These are phyloP conservation scores for Oostethus manadensis DNA, from an alignment of 2,113 vertebrate genomes.

Conservation along the genomic window DNA sequence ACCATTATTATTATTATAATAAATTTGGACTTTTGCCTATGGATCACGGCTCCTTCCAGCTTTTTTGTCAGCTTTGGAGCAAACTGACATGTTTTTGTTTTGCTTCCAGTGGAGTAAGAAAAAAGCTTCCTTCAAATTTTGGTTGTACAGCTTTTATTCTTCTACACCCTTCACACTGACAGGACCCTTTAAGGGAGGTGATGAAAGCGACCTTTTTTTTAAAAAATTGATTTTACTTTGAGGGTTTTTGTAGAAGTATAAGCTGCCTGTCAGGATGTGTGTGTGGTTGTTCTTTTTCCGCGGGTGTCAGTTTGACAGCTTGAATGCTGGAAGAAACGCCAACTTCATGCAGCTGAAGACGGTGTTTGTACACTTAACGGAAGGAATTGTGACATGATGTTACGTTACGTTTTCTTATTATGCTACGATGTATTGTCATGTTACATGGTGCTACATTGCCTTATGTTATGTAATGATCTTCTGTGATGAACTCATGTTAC, in stretches of 20 bases:
- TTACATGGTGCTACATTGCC: too few species aligned
- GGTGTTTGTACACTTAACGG: background rate
- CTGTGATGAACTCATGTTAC: too few species aligned
- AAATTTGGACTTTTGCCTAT: too few species aligned
- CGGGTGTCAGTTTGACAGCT: constrained; percentile 27
- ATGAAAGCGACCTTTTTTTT: constrained; percentile 16
- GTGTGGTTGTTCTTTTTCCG: constrained; percentile 2
- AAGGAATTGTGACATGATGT: too few species aligned
- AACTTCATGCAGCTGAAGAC: background rate
- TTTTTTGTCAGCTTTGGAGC: constrained; percentile 29
- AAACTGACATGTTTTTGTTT: constrained; percentile 21
- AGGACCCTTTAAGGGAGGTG: constrained; percentile 15
- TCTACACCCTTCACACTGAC: constrained; percentile 31
- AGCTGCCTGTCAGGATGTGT: constrained; percentile 36
- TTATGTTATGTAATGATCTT: too few species aligned
- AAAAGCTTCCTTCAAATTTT: constrained; percentile 21
- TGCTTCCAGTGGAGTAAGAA: constrained; percentile 6
- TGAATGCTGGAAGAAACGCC: constrained; percentile 22
- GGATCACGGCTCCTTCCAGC: too few species aligned
- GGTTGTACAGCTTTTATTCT: constrained; percentile 13
- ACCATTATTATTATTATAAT: too few species aligned
- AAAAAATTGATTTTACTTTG: constrained; percentile 25
- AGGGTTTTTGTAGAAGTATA: constrained; percentile 30
- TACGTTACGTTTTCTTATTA: too few species aligned
- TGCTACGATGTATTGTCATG: too few species aligned